phyloP scores from a whole-genome alignment of 2,797 vertebrate species.

The Acropternis orthonyx region DNA sequence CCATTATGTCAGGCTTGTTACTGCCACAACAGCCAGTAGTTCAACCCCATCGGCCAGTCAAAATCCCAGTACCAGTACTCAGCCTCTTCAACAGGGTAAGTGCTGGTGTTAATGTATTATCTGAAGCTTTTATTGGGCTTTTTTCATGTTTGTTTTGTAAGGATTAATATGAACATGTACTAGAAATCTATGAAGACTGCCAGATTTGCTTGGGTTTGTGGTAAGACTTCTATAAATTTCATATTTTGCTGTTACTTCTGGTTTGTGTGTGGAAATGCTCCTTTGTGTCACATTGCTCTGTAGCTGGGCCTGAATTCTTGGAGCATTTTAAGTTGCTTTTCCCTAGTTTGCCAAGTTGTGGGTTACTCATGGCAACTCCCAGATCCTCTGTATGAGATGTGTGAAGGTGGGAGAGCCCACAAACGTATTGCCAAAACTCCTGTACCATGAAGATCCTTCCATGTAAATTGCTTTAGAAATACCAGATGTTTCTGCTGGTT shows the following conservation, averaged over 20 bases:
- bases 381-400: not conserved
- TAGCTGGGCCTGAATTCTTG: not conserved
- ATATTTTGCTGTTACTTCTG: not conserved
- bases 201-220: not conserved
- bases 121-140: not conserved
- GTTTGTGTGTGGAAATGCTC: not conserved
- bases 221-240: not conserved
- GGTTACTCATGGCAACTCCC: not conserved
- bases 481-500: not conserved
- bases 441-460: not conserved
- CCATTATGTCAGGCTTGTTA: slow-evolving; percentile 96
- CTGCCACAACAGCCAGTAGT: slow-evolving; percentile 87
- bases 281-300: not conserved
- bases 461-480: not conserved
- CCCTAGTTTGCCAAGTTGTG: not conserved
- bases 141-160: not conserved
- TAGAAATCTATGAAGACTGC: not conserved
- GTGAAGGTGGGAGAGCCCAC: not conserved
- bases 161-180: not conserved
- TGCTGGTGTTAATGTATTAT: not conserved
- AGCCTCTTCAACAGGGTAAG: slow-evolving; percentile 90
- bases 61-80: slow-evolving; percentile 85
- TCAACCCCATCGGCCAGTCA: slow-evolving; percentile 80
- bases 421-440: not conserved
- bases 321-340: not conserved